Conservation (phyloP, 2,797 vertebrate species). For the Pelobates cultripes region DNA sequence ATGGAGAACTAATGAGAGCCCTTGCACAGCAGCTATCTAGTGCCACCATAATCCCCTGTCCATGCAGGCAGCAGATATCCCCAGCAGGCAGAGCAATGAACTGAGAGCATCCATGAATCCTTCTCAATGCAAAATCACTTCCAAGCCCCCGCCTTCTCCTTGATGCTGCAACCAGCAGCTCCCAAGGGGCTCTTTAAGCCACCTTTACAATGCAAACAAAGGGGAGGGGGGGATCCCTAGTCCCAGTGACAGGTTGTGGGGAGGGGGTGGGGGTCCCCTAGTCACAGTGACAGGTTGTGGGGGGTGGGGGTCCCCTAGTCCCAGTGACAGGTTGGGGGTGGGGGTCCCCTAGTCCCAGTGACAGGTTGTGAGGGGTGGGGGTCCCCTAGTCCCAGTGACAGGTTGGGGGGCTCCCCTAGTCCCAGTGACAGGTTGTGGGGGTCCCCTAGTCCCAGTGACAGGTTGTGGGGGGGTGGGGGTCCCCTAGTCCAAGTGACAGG, state of each 20-base stretch:
- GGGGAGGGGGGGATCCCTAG: too few species aligned
- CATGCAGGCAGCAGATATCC: conserved; percentile 58
- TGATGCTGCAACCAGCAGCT: neutral
- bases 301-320: neutral
- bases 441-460: neutral
- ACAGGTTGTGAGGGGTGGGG: neutral
- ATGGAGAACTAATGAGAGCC: conserved; percentile 13
- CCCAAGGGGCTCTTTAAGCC: neutral
- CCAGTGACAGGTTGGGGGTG: neutral
- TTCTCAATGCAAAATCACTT: conserved; percentile 6
- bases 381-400: neutral
- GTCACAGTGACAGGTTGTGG: neutral
- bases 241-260: too few species aligned
- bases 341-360: neutral
- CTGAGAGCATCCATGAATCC: neutral
- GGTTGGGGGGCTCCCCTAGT: neutral
- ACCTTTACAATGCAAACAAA: neutral
- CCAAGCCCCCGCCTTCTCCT: neutral
- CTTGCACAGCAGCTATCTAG: conserved; percentile 28
- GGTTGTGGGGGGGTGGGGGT: neutral
- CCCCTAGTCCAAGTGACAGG: neutral
- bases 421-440: neutral
- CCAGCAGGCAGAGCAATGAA: conserved; percentile 50
- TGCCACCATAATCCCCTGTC: conserved; percentile 67
- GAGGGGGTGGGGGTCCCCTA: neutral